Evolutionary conservation across 2,888 invertebrate species (phyloP), one percentile per base, ranked within the genome.

Genomic region (Miltochrista miniata): DNA sequence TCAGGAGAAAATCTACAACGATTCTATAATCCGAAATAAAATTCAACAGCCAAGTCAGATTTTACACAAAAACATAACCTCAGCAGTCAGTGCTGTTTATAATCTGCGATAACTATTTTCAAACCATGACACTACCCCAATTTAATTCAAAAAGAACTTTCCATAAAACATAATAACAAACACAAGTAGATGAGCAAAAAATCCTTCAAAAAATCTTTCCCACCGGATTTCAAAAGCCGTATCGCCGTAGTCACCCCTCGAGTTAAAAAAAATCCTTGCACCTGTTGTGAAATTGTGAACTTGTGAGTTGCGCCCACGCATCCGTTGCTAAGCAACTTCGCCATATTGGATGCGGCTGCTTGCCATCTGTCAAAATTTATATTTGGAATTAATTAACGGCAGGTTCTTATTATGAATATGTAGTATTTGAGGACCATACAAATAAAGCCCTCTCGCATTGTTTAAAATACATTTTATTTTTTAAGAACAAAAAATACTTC

Each of bases 361-460:
- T 51, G 62, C 87, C 90, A 90, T 89, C 87, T 90, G 90, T 89
- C 88, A 86, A 87, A 88, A 85, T 82, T 80, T 74, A 81, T 77
- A 81, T 81, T 80, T 71, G 61, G 72, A 64, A 75, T 75, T 76
- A 76, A 77, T 73, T 72, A 72, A 59, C 45, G 14, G n/a, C n/a
- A 10, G 13, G 11, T 18, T 29, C 11, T 5, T 33, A 31, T 33
- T 45, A 12, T 13, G 35, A 15, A 15, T 36, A 14, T 10, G 14
- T 36, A 36, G 14, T 36, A 5, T 24, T 4, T 24, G 5, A 24
- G 5, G 18, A 5, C 2, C 18, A 24, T 24, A 24, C 18, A 24
- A 5, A 4, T 24, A 4, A 24, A 5, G 18, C n/a, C 18, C 18
- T 24, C 18, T 24, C 3, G 5, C 5, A 4, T 5, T 24, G 18